Evolutionary conservation across 2,888 invertebrate genomes (phyloP), one percentile per base, ranked within the genome.

Genomic region (Kuschelorhynchus macadamiae): DNA sequence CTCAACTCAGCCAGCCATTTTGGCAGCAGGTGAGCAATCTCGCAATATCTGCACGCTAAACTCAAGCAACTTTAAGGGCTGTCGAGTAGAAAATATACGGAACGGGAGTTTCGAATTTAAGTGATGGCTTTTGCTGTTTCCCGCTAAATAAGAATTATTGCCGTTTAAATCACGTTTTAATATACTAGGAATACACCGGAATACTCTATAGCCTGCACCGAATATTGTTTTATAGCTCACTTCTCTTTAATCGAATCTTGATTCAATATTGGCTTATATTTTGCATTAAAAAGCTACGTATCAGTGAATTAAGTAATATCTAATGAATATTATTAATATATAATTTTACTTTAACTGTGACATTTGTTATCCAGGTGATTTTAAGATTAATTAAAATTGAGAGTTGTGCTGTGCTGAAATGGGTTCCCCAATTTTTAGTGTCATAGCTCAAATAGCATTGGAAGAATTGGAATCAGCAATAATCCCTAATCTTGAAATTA

Each of bases 91-190:
- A 67, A 67, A 67, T 67, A 62, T 57, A 67, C 59, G 67, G 62
- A 62, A 56, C 52, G 36, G 36, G 62, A 67, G 50, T 57, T 67
- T 61, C 56, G 63, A 63, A 59, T 63, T 63, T 68, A 68, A 68
- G 57, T 63, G 63, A 68, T 68, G 59, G 63, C 68, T 68, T 63
- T 62, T 59, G 68, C 61, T 67, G 56, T 67, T 67, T 63, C 63
- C 47, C 68, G 63, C 63, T 68, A 68, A 68, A 68, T 68, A 68
- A 68, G 63, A 68, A 63, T 68, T 68, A 68, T 68, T 41, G 53
- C 68, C 63, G 63, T 68, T 68, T 68, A 68, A 68, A 68, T 68
- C 68, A 68, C 63, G 55, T 17, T 30, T 41, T 65, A 56, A 65
- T 65, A 50, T 59, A 65, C 33, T 65, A 52, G 50, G 25, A 61